Conservation (phyloP, 2,797 vertebrate genomes). For the Aeoliscus strigatus region DNA sequence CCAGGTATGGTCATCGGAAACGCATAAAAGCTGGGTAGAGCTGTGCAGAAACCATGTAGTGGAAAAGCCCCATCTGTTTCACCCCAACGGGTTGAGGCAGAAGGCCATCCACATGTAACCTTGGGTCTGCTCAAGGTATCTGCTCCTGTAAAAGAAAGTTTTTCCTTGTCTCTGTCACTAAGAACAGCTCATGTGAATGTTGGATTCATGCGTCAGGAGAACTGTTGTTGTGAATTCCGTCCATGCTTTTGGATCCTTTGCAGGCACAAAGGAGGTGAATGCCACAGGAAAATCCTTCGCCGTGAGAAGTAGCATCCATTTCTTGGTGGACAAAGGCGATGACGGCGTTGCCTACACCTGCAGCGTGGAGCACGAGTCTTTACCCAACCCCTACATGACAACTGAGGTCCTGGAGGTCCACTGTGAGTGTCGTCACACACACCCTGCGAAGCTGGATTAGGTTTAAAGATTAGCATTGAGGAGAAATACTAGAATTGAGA, state of each 20-base stretch:
- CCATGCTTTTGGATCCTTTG: constrained; percentile 39
- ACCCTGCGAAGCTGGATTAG: constrained; percentile 38
- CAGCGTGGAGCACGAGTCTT: constrained; percentile 91
- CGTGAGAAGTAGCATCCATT: constrained; percentile 87
- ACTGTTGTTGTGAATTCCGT: no score
- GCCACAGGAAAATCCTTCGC: constrained; percentile 90
- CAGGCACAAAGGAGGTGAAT: constrained; percentile 86
- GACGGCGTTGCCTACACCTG: constrained; percentile 91
- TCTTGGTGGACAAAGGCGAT: constrained; percentile 86
- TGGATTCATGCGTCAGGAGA: no score
- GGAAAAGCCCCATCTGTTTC: no score
- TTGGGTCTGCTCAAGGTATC: no score
- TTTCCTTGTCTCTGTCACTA: no score
- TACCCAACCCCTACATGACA: constrained; percentile 88
- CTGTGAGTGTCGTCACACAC: constrained; percentile 82
- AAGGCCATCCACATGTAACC: no score
- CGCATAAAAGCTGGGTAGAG: no score
- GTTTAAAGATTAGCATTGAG: constrained; percentile 45
- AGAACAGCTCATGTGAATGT: no score
- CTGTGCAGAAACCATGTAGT: no score
- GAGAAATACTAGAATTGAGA: constrained; percentile 54
- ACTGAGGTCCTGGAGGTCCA: constrained; percentile 97
- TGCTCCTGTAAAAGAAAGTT: no score
- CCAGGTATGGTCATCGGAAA: no score
- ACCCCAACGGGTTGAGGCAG: no score